Percentiles rank a stretch among this genome's conserved stretches.
Conservation (phyloP, 2,888 invertebrate genomes). For the Oasisia sp. region DNA sequence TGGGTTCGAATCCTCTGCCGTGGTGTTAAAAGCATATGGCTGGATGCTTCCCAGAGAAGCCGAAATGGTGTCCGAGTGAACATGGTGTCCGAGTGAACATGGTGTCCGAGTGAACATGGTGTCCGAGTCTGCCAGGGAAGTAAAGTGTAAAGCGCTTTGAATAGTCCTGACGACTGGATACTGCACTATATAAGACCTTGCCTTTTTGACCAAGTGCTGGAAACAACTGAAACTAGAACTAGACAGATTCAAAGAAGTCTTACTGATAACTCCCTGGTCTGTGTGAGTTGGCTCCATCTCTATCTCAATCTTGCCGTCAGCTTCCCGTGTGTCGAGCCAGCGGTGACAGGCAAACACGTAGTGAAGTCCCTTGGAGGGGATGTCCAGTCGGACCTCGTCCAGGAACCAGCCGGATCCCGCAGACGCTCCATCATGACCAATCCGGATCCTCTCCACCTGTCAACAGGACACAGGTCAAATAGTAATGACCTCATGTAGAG, state of each 20-base stretch:
- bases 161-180: no score
- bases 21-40: no score
- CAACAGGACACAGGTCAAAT: constrained; percentile 20
- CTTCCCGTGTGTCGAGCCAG: constrained; percentile 63
- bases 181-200: no score
- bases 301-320: constrained; percentile 59
- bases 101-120: no score
- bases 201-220: no score
- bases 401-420: constrained; percentile 65
- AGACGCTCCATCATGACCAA: constrained; percentile 63
- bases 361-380: constrained; percentile 62
- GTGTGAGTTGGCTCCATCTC: constrained; percentile 60
- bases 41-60: no score
- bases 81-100: no score
- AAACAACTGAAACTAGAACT: not conserved
- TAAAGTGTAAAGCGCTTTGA: no score
- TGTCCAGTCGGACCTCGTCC: constrained; percentile 61
- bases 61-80: no score
- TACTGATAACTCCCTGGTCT: constrained; percentile 59
- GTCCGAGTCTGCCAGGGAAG: no score
- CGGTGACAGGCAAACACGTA: constrained; percentile 63
- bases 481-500: not conserved
- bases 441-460: constrained; percentile 61
- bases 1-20: no score
- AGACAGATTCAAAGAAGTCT: constrained; percentile 34